phyloP scores from a whole-genome alignment of 37 sponge, comb jelly and placozoan genomes.

The Cliona cf. orientalis region DNA sequence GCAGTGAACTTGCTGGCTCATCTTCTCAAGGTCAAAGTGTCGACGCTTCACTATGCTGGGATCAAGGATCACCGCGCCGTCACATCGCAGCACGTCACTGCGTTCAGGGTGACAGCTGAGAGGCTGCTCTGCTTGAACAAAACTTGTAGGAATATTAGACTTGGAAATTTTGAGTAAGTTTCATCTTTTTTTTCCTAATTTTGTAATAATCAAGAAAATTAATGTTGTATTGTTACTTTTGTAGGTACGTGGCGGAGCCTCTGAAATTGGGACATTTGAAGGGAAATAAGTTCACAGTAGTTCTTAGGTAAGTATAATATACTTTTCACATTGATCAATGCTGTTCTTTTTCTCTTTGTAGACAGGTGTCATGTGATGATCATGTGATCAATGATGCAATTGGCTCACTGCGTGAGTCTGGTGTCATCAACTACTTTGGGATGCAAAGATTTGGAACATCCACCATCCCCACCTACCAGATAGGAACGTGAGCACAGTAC shows the following conservation, averaged over 20 bases:
- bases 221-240: too few species aligned
- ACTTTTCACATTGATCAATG: too few species aligned
- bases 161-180: constrained; percentile 82
- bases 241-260: constrained; percentile 60
- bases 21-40: constrained; percentile 70
- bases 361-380: constrained; percentile 63
- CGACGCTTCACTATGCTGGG: constrained; percentile 80
- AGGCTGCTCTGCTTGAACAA: constrained; percentile 69
- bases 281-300: constrained; percentile 89
- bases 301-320: constrained; percentile 54
- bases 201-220: too few species aligned
- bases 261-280: constrained; percentile 76
- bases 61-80: constrained; percentile 93
- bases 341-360: too few species aligned
- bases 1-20: constrained; percentile 67
- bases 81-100: constrained; percentile 83
- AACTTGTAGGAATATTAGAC: constrained; percentile 43
- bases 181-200: too few species aligned
- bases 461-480: constrained; percentile 67
- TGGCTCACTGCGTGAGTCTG: constrained; percentile 65
- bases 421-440: constrained; percentile 98
- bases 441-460: constrained; percentile 97
- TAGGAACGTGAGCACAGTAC: constrained; percentile 77
- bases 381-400: constrained; percentile 35
- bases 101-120: constrained; percentile 72